These are phyloP conservation scores for Charina bottae DNA, from an alignment of 2,113 vertebrate species.

Conservation along the genomic window DNA sequence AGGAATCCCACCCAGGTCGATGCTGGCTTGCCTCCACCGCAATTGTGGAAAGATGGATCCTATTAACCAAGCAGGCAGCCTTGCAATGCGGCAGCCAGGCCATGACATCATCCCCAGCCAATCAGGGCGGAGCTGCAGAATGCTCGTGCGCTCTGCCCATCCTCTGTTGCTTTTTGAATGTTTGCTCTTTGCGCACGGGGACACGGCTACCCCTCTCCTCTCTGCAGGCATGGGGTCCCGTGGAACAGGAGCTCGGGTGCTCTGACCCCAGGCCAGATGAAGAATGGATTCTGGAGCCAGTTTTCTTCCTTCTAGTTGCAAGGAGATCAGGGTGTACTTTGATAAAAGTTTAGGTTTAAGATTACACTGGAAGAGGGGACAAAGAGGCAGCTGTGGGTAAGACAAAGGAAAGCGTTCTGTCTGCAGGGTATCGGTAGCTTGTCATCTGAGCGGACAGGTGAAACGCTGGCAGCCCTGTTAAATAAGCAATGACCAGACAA, in stretches of 20 bases:
- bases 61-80: not conserved
- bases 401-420: not conserved
- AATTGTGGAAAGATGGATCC: not conserved
- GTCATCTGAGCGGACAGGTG: not conserved
- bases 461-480: not conserved
- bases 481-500: slow-evolving; percentile 11
- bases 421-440: not conserved
- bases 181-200: not conserved
- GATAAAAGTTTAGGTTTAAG: not conserved
- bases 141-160: not conserved
- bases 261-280: fast-evolving
- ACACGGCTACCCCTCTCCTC: fast-evolving
- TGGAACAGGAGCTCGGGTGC: not conserved
- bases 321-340: fast-evolving
- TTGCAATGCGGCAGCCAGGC: not conserved
- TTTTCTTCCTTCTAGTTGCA: not conserved
- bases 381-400: fast-evolving
- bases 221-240: fast-evolving
- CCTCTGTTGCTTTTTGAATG: not conserved
- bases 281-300: too few species aligned
- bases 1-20: too few species aligned
- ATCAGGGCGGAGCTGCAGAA: not conserved
- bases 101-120: fast-evolving
- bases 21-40: too few species aligned
- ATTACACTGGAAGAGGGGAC: fast-evolving